Conservation (phyloP, 2,888 invertebrate genomes). For the Dasysyrphus albostriatus region DNA sequence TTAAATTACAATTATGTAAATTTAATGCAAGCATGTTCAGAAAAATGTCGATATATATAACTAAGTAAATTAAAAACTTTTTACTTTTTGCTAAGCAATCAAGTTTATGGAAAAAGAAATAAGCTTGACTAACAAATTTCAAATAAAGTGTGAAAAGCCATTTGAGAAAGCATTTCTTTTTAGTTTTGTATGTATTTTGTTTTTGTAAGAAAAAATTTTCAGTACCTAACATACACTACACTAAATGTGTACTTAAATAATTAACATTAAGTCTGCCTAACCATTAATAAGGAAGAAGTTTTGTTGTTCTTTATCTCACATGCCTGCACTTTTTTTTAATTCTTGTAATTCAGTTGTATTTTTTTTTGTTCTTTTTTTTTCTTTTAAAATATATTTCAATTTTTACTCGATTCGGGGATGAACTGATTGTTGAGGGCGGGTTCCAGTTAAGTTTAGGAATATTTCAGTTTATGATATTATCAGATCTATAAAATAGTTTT, state of each 20-base stretch:
- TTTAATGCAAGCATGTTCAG: conserved; percentile 55
- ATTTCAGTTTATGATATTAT: conserved; percentile 79
- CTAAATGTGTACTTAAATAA: conserved; percentile 12
- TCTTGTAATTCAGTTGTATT: conserved; percentile 50
- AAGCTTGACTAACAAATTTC: conserved; percentile 2
- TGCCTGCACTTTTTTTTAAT: conserved; percentile 37
- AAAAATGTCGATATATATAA: conserved; percentile 17
- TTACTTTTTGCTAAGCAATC: conserved; percentile 7
- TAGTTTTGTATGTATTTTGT: background rate
- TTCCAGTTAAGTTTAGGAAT: conserved; percentile 52
- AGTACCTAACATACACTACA: conserved; percentile 28
- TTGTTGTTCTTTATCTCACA: conserved; percentile 28
- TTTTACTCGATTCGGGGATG: conserved; percentile 65
- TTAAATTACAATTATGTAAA: conserved; percentile 65
- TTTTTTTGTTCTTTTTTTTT: conserved; percentile 33
- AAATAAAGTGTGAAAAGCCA: background rate
- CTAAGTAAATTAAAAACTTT: conserved; percentile 1
- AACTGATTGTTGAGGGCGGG: conserved; percentile 66
- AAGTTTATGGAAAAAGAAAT: conserved; percentile 11
- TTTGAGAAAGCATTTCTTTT: background rate
- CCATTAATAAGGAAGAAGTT: conserved; percentile 8
- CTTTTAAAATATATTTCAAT: conserved; percentile 58
- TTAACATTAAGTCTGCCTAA: conserved; percentile 32
- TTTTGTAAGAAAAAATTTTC: conserved; percentile 12
- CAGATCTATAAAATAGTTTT: conserved; percentile 80